These are phyloP conservation scores for Struthio camelus DNA, from an alignment of 2,113 vertebrate genomes.

Conservation along the genomic window DNA sequence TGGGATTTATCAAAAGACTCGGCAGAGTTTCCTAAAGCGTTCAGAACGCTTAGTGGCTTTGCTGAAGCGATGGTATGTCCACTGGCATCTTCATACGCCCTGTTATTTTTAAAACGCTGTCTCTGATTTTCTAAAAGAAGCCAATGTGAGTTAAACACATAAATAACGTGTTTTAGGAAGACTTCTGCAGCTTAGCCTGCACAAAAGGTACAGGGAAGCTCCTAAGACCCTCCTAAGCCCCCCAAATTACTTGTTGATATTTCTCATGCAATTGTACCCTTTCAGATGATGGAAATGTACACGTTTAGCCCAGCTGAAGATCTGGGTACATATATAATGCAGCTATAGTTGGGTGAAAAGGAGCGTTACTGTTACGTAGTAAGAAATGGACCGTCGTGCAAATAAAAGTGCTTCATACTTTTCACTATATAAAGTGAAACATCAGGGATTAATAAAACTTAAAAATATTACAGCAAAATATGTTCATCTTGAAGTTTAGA, in stretches of 20 bases:
- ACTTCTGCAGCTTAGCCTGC: neutral
- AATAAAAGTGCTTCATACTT: neutral
- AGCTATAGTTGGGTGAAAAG: neutral
- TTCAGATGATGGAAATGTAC: neutral
- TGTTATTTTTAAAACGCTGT: neutral
- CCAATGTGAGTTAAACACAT: neutral
- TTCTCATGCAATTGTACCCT: neutral
- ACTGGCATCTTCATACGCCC: neutral
- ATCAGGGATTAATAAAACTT: neutral
- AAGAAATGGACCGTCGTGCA: neutral
- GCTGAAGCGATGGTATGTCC: neutral
- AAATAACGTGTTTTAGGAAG: neutral
- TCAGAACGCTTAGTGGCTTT: neutral
- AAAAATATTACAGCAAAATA: neutral
- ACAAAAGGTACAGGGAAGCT: neutral
- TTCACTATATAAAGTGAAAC: neutral
- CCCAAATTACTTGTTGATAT: neutral
- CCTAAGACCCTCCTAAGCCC: neutral
- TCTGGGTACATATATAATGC: neutral
- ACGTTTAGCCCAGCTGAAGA: neutral
- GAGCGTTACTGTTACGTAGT: neutral
- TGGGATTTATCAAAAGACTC: neutral
- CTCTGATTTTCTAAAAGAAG: neutral
- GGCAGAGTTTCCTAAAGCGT: neutral
- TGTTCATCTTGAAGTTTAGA: neutral